These are phyloP conservation scores for Petrocephalus schoutedeni DNA, from an alignment of 2,797 vertebrate species.

Conservation along the genomic window DNA sequence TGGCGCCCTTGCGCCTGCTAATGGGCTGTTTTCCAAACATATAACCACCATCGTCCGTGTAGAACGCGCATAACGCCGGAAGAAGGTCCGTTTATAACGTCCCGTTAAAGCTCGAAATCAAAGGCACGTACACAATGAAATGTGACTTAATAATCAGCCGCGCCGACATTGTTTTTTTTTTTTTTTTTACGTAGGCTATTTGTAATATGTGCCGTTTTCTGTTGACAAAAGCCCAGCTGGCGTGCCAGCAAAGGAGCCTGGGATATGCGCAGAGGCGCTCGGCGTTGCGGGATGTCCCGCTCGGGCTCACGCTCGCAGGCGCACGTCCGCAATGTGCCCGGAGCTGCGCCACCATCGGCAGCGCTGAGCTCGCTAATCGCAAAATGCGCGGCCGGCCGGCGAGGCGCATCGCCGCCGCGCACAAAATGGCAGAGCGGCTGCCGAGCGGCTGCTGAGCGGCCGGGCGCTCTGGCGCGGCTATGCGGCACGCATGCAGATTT, in stretches of 20 bases:
- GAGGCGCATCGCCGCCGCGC: background rate
- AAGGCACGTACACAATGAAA: background rate
- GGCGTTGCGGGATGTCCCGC: background rate
- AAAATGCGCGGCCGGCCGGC: constrained; percentile 5
- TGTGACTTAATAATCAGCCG: background rate
- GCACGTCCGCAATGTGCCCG: constrained; percentile 19
- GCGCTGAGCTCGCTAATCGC: background rate
- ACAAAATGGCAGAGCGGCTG: background rate
- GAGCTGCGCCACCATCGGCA: background rate
- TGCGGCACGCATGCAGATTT: background rate
- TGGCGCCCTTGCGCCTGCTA: background rate
- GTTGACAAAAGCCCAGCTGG: background rate
- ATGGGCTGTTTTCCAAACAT: background rate
- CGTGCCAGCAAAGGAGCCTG: background rate
- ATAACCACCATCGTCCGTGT: background rate
- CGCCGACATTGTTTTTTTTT: too few species aligned
- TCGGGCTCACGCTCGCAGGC: background rate
- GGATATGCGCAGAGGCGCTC: background rate
- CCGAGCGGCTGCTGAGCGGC: background rate
- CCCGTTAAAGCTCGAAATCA: background rate
- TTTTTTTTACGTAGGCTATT: too few species aligned
- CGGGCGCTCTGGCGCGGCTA: background rate
- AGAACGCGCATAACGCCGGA: background rate
- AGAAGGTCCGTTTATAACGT: background rate
- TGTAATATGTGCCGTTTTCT: background rate